Conservation (phyloP, 2,888 invertebrate species). For the Cheilosia vernalis region DNA sequence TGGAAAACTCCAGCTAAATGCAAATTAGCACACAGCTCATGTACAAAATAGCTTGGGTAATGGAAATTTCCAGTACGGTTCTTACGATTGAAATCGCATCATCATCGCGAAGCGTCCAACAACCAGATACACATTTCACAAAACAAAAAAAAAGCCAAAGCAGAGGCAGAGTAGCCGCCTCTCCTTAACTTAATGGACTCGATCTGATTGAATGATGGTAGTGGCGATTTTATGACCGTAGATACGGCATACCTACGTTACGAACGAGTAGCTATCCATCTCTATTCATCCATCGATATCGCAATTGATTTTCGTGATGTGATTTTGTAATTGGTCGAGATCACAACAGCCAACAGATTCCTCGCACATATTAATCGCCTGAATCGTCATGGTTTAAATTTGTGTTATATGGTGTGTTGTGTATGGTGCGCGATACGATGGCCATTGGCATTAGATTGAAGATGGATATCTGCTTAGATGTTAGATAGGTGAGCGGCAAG, state of each 20-base stretch:
- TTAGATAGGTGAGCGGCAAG: slow-evolving; percentile 27
- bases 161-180: slow-evolving; percentile 12
- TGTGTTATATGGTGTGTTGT: slow-evolving; percentile 9
- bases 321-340: slow-evolving; percentile 70
- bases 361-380: slow-evolving; percentile 61
- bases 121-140: slow-evolving; percentile 14
- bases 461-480: slow-evolving; percentile 37
- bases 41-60: slow-evolving; percentile 30
- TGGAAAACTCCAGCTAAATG: slow-evolving; percentile 38
- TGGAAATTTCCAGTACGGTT: slow-evolving; percentile 50
- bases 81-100: slow-evolving; percentile 30
- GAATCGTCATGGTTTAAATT: slow-evolving; percentile 63
- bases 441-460: slow-evolving; percentile 67
- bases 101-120: slow-evolving; percentile 17
- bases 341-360: slow-evolving; percentile 46
- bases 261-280: background rate
- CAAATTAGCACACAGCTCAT: slow-evolving; percentile 46
- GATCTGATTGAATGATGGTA: slow-evolving; percentile 48
- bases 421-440: slow-evolving; percentile 17
- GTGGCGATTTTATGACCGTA: slow-evolving; percentile 15
- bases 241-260: slow-evolving; percentile 5
- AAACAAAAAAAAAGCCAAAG: background rate
- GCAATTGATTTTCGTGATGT: slow-evolving; percentile 75
- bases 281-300: slow-evolving; percentile 51
- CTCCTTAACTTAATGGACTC: slow-evolving; percentile 3